Evolutionary conservation across 1,140 invertebrate species (phyloP), one percentile per base, ranked within the genome.

Genomic region (Phortica variegata): DNA sequence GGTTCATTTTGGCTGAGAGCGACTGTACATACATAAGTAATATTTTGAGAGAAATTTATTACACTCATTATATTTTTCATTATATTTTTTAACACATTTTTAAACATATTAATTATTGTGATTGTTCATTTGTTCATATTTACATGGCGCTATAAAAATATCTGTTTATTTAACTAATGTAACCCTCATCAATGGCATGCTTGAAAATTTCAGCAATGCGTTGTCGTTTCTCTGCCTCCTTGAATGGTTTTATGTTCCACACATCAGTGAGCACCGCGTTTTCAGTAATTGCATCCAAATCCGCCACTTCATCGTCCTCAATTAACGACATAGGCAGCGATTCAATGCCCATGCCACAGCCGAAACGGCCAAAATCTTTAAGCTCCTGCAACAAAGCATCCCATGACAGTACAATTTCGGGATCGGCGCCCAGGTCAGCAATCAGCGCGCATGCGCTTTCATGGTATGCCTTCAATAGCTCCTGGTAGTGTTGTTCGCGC

Each of bases 141-240:
- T n/a, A n/a, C n/a, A n/a, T n/a, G n/a, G n/a, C n/a, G n/a, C n/a
- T n/a, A n/a, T n/a, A n/a, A n/a, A n/a, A n/a, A n/a, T n/a, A n/a
- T n/a, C n/a, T n/a, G n/a, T n/a, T 29, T 29, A 6, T 29, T 54
- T 49, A 68, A 62, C 76, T 81, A 70, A 86, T 78, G 61, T 81
- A 86, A 17, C 79, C 82, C 49, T 77, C 79, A 52, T 86, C 80
- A 7, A 85, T 80, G 47, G 82, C 84, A 61, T 86, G 82, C 23
- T 83, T 79, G n/a, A 86, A 76, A 13, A 84, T 79, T 49, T 84
- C 78, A 0, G 83, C 82, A 46, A 85, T 71, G 39, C 84, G 76
- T 31, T 76, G 71, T 32, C 81, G 77, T 16, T 81, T 83, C 10
- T 73, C 75, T 43, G 80, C 75, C 3, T 77, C 77, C 51, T 80